Evolutionary conservation across 2,113 vertebrate species (phyloP).

Genomic region (Numida meleagris): DNA sequence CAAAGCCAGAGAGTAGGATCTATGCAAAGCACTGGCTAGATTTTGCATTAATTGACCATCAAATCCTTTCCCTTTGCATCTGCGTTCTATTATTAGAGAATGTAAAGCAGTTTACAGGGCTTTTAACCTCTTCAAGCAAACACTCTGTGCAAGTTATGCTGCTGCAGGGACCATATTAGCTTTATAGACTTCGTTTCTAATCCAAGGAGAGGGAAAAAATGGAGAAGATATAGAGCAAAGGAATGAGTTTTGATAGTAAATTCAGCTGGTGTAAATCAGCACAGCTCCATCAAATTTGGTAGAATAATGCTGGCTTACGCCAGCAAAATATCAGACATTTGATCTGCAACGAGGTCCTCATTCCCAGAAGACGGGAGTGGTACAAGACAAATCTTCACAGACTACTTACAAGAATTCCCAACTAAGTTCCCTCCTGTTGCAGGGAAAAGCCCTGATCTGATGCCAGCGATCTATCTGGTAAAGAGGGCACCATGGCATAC

Average conservation of each 20-base stretch:
- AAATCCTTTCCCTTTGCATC: constrained; percentile 86
- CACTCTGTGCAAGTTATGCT: constrained; percentile 79
- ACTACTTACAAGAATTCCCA: constrained; percentile 4
- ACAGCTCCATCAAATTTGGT: constrained; percentile 3
- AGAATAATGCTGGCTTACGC: constrained; percentile 18
- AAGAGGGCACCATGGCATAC: neutral
- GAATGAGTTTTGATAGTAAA: neutral
- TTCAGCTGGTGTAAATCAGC: constrained; percentile 52
- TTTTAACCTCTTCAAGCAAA: constrained; percentile 83
- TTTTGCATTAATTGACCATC: constrained; percentile 90
- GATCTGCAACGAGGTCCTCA: neutral
- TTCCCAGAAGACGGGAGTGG: neutral
- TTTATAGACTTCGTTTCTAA: constrained; percentile 72
- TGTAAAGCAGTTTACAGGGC: constrained; percentile 78
- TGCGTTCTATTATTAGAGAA: constrained; percentile 84
- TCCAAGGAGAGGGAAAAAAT: constrained; percentile 19
- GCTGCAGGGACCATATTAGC: constrained; percentile 71
- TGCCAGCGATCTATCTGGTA: constrained; percentile 31
- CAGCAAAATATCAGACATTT: constrained; percentile 19
- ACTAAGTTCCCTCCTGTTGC: neutral
- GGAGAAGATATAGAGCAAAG: constrained; percentile 28
- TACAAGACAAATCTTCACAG: constrained; percentile 20
- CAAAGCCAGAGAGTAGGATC: constrained; percentile 75
- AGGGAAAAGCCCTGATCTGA: neutral
- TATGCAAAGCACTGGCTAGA: constrained; percentile 75